phyloP scores from a whole-genome alignment of 2,797 vertebrate genomes.

The Eulemur mongoz region DNA sequence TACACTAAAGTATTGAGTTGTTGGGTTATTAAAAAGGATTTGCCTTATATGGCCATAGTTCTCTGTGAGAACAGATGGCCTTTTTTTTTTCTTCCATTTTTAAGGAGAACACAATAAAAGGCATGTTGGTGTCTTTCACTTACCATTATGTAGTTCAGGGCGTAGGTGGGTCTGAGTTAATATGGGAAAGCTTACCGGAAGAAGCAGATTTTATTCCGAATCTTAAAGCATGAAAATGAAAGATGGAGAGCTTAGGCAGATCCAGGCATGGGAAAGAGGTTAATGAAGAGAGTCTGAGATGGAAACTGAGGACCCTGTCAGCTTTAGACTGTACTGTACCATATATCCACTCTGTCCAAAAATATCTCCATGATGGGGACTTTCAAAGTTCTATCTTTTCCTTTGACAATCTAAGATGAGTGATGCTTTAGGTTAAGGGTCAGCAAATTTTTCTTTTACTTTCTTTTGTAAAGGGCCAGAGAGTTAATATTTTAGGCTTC shows the following conservation, averaged over 20 bases:
- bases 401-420: not conserved
- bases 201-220: conserved; percentile 37
- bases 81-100: not conserved
- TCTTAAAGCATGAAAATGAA: conserved; percentile 3
- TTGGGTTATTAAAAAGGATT: conserved; percentile 62
- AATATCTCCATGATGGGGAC: not conserved
- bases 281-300: conserved; percentile 31
- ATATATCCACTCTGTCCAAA: not conserved
- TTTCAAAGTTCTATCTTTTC: not conserved
- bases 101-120: conserved; percentile 14
- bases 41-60: conserved; percentile 30
- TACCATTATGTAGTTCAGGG: not conserved
- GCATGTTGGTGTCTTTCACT: conserved; percentile 43
- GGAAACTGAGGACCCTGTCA: not conserved
- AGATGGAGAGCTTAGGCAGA: not conserved
- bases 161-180: conserved; percentile 27
- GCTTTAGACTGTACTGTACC: not conserved
- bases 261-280: not conserved
- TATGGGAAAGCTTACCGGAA: conserved; percentile 48
- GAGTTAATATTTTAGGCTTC: not conserved
- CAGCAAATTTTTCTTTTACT: not conserved
- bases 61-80: conserved; percentile 47
- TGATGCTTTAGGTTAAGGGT: not conserved
- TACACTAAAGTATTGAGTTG: conserved; percentile 54
- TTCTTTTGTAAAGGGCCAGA: not conserved